Evolutionary conservation across 2,888 invertebrate species (phyloP).

Genomic region (Chymomyza caudatula): DNA sequence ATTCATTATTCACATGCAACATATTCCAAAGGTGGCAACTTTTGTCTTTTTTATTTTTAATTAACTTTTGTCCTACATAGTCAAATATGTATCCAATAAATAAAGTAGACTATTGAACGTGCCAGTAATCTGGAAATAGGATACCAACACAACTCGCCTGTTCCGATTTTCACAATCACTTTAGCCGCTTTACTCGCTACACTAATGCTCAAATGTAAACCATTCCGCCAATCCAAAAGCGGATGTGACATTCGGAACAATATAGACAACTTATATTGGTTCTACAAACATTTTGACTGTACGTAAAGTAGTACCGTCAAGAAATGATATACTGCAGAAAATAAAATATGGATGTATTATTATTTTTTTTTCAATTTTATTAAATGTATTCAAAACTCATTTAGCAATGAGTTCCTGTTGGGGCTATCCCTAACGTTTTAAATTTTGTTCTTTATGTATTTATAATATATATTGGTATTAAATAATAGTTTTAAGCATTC

Average conservation of each 20-base stretch:
- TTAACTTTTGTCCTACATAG: too few species aligned
- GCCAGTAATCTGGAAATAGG: too few species aligned
- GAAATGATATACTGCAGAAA: background rate
- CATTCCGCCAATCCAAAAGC: too few species aligned
- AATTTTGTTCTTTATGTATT: background rate
- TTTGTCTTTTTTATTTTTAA: background rate
- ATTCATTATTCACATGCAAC: too few species aligned
- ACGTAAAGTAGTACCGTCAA: background rate
- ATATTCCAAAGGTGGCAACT: background rate
- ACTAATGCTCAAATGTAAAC: too few species aligned
- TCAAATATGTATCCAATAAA: background rate
- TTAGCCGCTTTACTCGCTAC: too few species aligned
- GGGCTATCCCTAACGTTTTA: background rate
- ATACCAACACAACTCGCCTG: too few species aligned
- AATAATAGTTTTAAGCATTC: conserved; percentile 7
- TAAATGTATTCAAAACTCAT: background rate
- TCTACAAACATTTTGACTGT: too few species aligned
- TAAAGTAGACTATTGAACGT: too few species aligned
- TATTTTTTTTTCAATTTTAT: background rate
- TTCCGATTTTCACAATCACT: too few species aligned
- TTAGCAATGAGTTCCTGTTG: background rate
- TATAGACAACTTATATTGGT: too few species aligned
- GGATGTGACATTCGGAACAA: too few species aligned
- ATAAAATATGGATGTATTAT: background rate
- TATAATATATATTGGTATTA: background rate